Evolutionary conservation across 2,113 vertebrate species (phyloP).

Genomic region (Varanus salvator): DNA sequence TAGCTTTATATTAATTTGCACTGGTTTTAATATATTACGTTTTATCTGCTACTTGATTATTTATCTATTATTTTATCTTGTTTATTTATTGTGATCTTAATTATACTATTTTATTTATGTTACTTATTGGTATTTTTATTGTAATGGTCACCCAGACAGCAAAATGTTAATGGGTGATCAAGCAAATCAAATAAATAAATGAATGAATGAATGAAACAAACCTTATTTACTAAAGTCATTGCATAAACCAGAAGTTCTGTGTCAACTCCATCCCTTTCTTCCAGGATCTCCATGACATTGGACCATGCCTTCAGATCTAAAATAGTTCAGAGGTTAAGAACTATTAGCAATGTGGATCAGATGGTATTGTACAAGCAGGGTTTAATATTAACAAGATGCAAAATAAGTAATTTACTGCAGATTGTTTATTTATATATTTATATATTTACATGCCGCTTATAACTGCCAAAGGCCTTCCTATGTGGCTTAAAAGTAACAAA

Average conservation of each 20-base stretch:
- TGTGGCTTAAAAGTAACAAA: background rate
- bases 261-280: slow-evolving; percentile 96
- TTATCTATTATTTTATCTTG: no score
- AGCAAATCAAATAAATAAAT: background rate
- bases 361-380: background rate
- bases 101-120: no score
- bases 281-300: slow-evolving; percentile 93
- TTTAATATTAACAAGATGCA: background rate
- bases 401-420: background rate
- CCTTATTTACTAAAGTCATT: slow-evolving; percentile 98
- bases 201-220: slow-evolving; percentile 67
- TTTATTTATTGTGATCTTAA: no score
- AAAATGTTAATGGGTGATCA: no score
- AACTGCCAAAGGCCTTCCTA: no score
- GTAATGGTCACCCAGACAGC: no score
- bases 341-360: slow-evolving; percentile 15
- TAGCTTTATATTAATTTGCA: no score
- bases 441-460: no score
- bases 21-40: no score
- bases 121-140: no score
- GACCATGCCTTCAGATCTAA: slow-evolving; percentile 90
- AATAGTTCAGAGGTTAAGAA: slow-evolving; percentile 55
- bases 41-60: no score
- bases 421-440: no score
- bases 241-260: slow-evolving; percentile 93